Percentiles rank a stretch among this genome's conserved stretches.
Conservation (phyloP, 1,140 invertebrate genomes). For the Cotesia typhae region DNA sequence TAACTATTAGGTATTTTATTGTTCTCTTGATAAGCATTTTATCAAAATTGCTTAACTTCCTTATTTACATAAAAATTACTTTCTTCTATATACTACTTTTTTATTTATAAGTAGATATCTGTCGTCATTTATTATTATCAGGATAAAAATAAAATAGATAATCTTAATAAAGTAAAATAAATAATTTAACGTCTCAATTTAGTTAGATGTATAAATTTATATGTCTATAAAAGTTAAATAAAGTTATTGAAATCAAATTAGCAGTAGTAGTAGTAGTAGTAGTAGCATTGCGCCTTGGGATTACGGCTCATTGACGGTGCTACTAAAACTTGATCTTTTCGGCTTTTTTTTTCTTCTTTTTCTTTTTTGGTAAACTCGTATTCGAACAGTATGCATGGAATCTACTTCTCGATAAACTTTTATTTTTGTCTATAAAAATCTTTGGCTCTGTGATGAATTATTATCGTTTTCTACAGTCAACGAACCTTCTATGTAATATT, state of each 20-base stretch:
- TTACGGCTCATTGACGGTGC: slow-evolving; percentile 22
- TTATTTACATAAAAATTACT: no score
- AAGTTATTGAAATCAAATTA: slow-evolving; percentile 30
- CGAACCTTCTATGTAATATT: neutral
- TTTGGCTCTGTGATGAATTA: neutral
- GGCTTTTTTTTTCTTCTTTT: no score
- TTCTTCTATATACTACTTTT: no score
- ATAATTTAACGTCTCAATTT: neutral
- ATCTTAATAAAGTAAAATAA: neutral
- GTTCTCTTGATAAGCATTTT: no score
- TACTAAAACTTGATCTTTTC: slow-evolving; percentile 15
- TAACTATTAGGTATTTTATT: no score
- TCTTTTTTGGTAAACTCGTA: neutral
- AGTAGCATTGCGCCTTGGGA: neutral
- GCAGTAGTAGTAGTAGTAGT: no score
- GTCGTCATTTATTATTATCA: no score
- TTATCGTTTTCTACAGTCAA: slow-evolving; percentile 1
- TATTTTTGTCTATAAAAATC: neutral
- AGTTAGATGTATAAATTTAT: slow-evolving; percentile 3
- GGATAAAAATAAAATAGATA: neutral
- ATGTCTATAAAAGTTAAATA: slow-evolving; percentile 10
- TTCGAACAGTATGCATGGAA: no score
- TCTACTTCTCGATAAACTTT: slow-evolving; percentile 11
- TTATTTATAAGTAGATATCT: no score
- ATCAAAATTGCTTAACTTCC: no score